These are phyloP conservation scores for Synanthedon myopaeformis DNA, from an alignment of 2,888 invertebrate genomes.

Conservation along the genomic window DNA sequence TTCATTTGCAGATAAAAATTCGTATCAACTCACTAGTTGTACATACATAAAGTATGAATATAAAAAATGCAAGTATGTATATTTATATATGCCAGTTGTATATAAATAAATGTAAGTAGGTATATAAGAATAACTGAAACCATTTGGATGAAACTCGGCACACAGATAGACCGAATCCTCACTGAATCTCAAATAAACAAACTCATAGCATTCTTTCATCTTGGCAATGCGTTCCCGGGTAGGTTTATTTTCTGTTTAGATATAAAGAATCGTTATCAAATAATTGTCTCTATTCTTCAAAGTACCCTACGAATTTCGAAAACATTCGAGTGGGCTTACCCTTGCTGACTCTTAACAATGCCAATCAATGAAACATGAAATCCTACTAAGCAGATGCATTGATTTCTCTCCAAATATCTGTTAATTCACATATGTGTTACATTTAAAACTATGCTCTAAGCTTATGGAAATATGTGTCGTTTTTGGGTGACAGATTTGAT, in stretches of 20 bases:
- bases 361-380: conserved; percentile 65
- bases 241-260: background rate
- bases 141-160: no score
- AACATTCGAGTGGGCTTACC: conserved; percentile 33
- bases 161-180: no score
- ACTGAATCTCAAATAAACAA: no score
- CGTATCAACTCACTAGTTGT: no score
- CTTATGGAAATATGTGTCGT: background rate
- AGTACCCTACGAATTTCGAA: conserved; percentile 21
- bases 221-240: no score
- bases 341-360: conserved; percentile 50
- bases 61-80: no score
- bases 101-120: no score
- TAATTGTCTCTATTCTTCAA: conserved; percentile 44
- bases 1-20: no score
- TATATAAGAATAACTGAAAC: background rate
- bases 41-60: no score
- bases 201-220: no score
- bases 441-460: conserved; percentile 1
- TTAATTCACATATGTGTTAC: conserved; percentile 5
- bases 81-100: no score
- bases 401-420: conserved; percentile 26
- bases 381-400: conserved; percentile 57
- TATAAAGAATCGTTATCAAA: conserved; percentile 27
- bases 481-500: conserved; percentile 1